Conservation (phyloP, 1,140 invertebrate genomes). For the Chymomyza costata region DNA sequence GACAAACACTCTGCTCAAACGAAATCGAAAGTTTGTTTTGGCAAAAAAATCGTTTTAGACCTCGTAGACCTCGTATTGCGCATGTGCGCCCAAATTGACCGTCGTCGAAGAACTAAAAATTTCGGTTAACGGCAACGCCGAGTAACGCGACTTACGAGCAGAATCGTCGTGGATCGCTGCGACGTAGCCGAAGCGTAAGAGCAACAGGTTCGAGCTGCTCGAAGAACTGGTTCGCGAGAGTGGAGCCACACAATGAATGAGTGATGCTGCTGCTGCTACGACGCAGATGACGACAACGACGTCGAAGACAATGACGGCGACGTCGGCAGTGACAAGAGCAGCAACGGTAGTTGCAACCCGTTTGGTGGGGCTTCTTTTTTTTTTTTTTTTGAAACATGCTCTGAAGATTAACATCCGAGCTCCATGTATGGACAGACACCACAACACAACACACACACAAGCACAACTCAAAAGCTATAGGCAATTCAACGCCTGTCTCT, state of each 20-base stretch:
- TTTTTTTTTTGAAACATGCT: slow-evolving; percentile 28
- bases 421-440: slow-evolving; percentile 10
- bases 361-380: slow-evolving; percentile 26
- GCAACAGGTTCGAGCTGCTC: slow-evolving; percentile 5
- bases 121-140: slow-evolving; percentile 41
- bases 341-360: slow-evolving; percentile 20
- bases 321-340: slow-evolving; percentile 24
- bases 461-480: no score
- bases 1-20: neutral
- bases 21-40: slow-evolving; percentile 51
- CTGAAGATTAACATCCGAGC: slow-evolving; percentile 49
- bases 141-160: slow-evolving; percentile 29
- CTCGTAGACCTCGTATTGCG: slow-evolving; percentile 45
- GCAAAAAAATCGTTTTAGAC: slow-evolving; percentile 17
- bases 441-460: slow-evolving; percentile 12
- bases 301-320: slow-evolving; percentile 32
- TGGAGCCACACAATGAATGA: slow-evolving; percentile 2
- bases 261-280: neutral
- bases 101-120: slow-evolving; percentile 73
- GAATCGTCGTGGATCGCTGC: slow-evolving; percentile 11
- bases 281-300: no score
- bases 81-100: slow-evolving; percentile 74
- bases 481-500: neutral
- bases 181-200: slow-evolving; percentile 5
- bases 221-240: slow-evolving; percentile 39